A percentile compares a stretch with the other conserved stretches of the same genome.
Conservation (phyloP, 2,797 vertebrate genomes). For the Diglossa cyanea region DNA sequence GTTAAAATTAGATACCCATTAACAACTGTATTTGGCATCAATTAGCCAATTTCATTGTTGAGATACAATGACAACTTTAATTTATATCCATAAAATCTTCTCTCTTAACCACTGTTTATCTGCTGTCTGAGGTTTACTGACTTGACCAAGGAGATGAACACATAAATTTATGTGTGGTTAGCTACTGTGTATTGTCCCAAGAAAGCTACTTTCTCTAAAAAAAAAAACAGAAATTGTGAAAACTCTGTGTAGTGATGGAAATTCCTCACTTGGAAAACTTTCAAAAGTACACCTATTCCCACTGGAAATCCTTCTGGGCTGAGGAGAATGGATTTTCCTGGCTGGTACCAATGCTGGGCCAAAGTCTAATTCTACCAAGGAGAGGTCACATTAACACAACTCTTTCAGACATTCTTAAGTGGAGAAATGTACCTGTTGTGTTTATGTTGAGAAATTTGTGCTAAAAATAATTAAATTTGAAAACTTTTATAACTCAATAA, state of each 20-base stretch:
- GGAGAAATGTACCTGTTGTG: accelerated
- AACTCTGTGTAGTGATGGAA: slow-evolving; percentile 33
- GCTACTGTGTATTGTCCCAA: background rate
- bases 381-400: background rate
- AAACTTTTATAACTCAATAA: background rate
- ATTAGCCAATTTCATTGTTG: background rate
- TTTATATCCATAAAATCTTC: background rate
- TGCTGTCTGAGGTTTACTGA: slow-evolving; percentile 66
- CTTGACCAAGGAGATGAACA: slow-evolving; percentile 70
- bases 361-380: background rate
- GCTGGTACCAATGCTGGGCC: background rate
- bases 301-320: slow-evolving; percentile 13
- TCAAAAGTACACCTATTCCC: slow-evolving; percentile 15
- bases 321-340: slow-evolving; percentile 28
- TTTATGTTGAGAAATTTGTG: background rate
- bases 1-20: slow-evolving; percentile 15
- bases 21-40: slow-evolving; percentile 36
- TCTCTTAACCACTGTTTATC: background rate
- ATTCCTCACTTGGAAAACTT: slow-evolving; percentile 49
- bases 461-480: background rate
- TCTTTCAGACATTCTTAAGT: background rate
- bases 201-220: background rate
- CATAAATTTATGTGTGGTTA: slow-evolving; percentile 34
- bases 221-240: background rate
- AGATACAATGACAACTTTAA: background rate